Evolutionary conservation across 2,888 invertebrate genomes (phyloP), one percentile per base, ranked within the genome.

Genomic region (Ferdinandea cuprea): DNA sequence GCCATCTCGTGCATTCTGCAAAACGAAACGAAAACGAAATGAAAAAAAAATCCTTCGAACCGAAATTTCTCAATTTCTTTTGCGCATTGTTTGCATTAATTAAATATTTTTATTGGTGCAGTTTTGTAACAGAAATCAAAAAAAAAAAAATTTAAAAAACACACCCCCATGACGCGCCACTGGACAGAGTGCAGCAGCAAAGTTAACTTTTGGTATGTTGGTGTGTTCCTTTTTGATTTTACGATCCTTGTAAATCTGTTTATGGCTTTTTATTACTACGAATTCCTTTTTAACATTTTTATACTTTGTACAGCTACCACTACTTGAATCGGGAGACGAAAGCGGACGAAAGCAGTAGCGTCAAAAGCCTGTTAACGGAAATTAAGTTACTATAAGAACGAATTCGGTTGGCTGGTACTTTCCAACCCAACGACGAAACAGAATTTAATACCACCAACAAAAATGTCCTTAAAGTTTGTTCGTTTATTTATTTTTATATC

Each of bases 41-140:
- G n/a, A n/a, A n/a, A n/a, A n/a, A n/a, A n/a, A n/a, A 46, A 44
- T 13, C 42, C 52, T 54, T 59, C 52, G 48, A 42, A 50, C 17
- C 32, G 9, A 9, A 17, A 54, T 28, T 19, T 32, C 21, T 7
- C 8, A 48, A 32, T 58, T 52, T 46, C 56, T 25, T 74, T 66
- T 59, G 58, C 58, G 58, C 59, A 59, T 76, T 68, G 66, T 44
- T 66, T 59, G 66, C 52, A 66, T 77, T 61, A 50, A 66, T 74
- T 74, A 66, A 66, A 65, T 58, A 44, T 48, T 76, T 66, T 66
- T 59, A 58, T 35, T 52, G 42, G 8, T 76, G 66, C 63, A 63
- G 44, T 66, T 30, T 15, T 30, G 11, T 19, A 63, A 40, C 25
- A 32, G 11, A 25, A 15, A 2, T 5, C 13, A 28, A 8, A 17